These are phyloP conservation scores for Oegoconia quadripuncta DNA, from an alignment of 2,888 invertebrate species.

Conservation along the genomic window DNA sequence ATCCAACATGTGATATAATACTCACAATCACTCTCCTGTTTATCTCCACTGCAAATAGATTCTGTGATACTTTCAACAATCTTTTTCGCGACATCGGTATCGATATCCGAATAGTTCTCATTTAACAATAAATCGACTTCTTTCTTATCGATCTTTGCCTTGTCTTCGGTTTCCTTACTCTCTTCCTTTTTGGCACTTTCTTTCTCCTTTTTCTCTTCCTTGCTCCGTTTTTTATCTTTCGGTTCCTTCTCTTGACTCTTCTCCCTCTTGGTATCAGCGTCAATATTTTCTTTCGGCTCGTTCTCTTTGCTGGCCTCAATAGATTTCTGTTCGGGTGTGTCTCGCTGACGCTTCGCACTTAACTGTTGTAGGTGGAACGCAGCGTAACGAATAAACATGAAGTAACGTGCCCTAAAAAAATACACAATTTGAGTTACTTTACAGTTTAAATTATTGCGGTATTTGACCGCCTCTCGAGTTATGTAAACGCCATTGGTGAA, in stretches of 20 bases:
- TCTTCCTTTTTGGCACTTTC: slow-evolving; percentile 52
- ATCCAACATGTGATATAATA: too few species aligned
- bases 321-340: slow-evolving; percentile 54
- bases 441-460: neutral
- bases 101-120: slow-evolving; percentile 77
- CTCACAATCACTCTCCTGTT: slow-evolving; percentile 82
- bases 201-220: slow-evolving; percentile 43
- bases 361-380: slow-evolving; percentile 96
- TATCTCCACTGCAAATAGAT: slow-evolving; percentile 86
- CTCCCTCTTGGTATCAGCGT: slow-evolving; percentile 37
- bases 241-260: slow-evolving; percentile 50
- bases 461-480: too few species aligned
- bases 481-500: too few species aligned
- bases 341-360: slow-evolving; percentile 82
- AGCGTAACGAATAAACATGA: slow-evolving; percentile 97
- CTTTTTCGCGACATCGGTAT: slow-evolving; percentile 93
- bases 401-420: slow-evolving; percentile 84
- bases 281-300: slow-evolving; percentile 48
- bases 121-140: slow-evolving; percentile 59
- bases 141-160: slow-evolving; percentile 37
- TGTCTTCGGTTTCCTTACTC: slow-evolving; percentile 27
- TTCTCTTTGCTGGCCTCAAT: slow-evolving; percentile 62
- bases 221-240: slow-evolving; percentile 56
- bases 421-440: neutral
- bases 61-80: slow-evolving; percentile 94